phyloP scores from a whole-genome alignment of 2,797 vertebrate genomes.

The Hipposideros larvatus region DNA sequence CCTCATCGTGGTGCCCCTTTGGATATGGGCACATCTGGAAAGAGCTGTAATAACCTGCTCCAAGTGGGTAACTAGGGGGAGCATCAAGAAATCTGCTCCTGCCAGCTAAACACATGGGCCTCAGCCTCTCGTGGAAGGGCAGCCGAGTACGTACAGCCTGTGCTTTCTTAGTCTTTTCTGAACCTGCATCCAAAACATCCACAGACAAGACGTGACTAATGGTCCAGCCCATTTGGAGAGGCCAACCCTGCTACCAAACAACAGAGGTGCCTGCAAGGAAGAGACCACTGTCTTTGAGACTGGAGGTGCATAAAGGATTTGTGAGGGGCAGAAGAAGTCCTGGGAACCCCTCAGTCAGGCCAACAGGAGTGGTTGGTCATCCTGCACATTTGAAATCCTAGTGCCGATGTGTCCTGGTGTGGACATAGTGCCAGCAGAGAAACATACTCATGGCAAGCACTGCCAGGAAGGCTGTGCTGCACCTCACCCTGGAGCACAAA shows the following conservation, averaged over 20 bases:
- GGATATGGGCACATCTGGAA: background rate
- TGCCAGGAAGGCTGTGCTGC: background rate
- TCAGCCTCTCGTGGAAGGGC: background rate
- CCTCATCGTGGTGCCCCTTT: background rate
- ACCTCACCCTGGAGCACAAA: background rate
- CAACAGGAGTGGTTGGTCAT: background rate
- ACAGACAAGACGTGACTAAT: background rate
- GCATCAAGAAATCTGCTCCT: background rate
- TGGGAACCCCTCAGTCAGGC: background rate
- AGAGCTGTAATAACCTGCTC: background rate
- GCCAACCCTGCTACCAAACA: background rate
- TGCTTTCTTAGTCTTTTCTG: background rate
- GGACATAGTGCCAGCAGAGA: background rate
- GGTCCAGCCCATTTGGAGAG: background rate
- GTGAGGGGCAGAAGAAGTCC: background rate
- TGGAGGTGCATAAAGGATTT: background rate
- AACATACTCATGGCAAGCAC: background rate
- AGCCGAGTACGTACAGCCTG: background rate
- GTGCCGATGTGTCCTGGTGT: background rate
- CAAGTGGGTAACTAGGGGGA: background rate
- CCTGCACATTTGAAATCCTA: background rate
- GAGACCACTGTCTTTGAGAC: background rate
- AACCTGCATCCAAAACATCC: background rate
- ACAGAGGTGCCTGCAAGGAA: background rate
- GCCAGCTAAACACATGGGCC: background rate